phyloP scores from a whole-genome alignment of 2,113 vertebrate genomes.

The Pan troglodytes region DNA sequence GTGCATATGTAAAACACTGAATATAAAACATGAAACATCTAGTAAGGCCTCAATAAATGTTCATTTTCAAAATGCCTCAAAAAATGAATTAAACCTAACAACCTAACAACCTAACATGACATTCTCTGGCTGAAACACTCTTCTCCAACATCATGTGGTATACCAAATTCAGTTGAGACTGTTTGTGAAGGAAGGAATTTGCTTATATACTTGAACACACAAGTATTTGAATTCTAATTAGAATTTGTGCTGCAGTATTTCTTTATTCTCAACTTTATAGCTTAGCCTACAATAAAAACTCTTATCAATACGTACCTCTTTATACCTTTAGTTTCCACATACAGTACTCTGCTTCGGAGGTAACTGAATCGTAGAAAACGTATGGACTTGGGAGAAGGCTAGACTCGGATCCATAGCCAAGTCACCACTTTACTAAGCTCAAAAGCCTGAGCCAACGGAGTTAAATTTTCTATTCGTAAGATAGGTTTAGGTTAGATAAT shows the following conservation, averaged over 20 bases:
- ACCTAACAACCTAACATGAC: background rate
- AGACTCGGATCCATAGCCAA: background rate
- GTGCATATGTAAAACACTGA: background rate
- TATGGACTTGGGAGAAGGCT: background rate
- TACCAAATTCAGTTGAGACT: background rate
- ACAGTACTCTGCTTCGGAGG: background rate
- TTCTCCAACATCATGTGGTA: background rate
- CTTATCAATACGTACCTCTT: background rate
- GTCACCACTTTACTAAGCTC: background rate
- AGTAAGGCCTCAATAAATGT: background rate
- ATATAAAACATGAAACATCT: background rate
- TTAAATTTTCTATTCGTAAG: background rate
- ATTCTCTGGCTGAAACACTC: background rate
- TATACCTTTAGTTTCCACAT: background rate
- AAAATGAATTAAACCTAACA: conserved; percentile 35
- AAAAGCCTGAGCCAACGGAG: background rate
- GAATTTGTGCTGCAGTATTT: background rate
- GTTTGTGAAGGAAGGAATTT: background rate
- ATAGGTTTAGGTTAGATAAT: background rate
- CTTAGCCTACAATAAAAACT: background rate
- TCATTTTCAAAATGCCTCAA: conserved; percentile 3
- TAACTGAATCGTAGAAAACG: background rate
- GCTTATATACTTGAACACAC: background rate
- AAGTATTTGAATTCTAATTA: background rate
- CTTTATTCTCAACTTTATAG: background rate